Evolutionary conservation across 2,113 vertebrate genomes (phyloP).

Genomic region (Tor tambroides): DNA sequence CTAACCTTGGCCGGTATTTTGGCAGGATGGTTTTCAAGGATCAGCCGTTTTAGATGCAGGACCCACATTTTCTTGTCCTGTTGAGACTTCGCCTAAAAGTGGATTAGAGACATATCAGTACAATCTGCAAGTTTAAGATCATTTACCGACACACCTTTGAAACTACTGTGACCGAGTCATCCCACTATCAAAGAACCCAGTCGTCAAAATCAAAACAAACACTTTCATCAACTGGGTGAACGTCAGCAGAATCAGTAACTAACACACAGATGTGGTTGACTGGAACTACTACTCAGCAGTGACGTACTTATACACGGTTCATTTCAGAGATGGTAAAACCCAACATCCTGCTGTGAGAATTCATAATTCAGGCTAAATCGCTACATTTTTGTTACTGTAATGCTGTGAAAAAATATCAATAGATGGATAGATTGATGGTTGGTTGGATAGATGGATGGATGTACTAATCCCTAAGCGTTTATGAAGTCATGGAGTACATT

Average conservation of each 20-base stretch:
- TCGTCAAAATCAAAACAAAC: constrained; percentile 14
- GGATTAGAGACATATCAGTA: constrained; percentile 14
- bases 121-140: constrained; percentile 14
- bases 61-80: constrained; percentile 98
- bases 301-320: not conserved
- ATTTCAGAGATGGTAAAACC: not conserved
- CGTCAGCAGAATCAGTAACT: not conserved
- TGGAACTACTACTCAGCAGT: not conserved
- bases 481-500: not conserved
- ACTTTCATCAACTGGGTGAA: not conserved
- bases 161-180: not conserved
- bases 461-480: not conserved
- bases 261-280: not conserved
- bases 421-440: not conserved
- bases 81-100: constrained; percentile 88
- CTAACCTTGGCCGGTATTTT: constrained; percentile 98
- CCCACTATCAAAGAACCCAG: not conserved
- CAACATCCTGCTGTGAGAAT: not conserved
- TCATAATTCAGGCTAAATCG: not conserved
- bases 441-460: not conserved
- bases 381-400: not conserved
- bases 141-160: not conserved
- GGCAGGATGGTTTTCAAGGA: constrained; percentile 97
- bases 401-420: not conserved
- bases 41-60: constrained; percentile 94